Evolutionary conservation across 1,140 invertebrate species (phyloP).

Genomic region (Euwallacea similis): DNA sequence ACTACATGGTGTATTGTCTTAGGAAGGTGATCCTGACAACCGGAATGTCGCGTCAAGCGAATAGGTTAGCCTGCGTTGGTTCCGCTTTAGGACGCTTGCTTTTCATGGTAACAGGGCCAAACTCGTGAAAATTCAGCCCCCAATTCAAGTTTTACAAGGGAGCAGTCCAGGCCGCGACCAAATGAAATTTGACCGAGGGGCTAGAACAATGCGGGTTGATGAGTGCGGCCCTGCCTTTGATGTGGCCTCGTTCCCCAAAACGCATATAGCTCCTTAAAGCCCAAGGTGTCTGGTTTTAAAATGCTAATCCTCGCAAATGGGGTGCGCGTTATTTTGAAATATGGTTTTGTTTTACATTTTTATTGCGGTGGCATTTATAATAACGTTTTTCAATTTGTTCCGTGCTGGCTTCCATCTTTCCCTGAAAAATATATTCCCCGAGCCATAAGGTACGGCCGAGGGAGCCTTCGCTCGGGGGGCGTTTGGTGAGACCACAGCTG

Average conservation of each 20-base stretch:
- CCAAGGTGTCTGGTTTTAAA: conserved; percentile 55
- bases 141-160: too few relatives aligned
- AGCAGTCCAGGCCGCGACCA: too few relatives aligned
- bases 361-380: conserved; percentile 54
- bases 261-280: conserved; percentile 47
- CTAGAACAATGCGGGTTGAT: too few relatives aligned
- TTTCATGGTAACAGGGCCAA: too few relatives aligned
- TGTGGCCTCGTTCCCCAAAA: conserved; percentile 29
- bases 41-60: conserved; percentile 24
- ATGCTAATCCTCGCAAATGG: conserved; percentile 56
- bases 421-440: conserved; percentile 11
- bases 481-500: too few relatives aligned
- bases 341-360: conserved; percentile 56
- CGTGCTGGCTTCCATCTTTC: conserved; percentile 27
- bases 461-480: too few relatives aligned
- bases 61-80: conserved; percentile 10
- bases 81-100: not conserved
- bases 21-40: conserved; percentile 52
- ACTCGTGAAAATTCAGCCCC: too few relatives aligned
- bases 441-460: too few relatives aligned
- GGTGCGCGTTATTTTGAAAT: conserved; percentile 55
- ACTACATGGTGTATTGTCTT: conserved; percentile 56
- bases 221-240: conserved; percentile 18
- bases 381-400: conserved; percentile 54
- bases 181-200: too few relatives aligned